Conservation (phyloP, 2,113 vertebrate species). For the Naja naja region DNA sequence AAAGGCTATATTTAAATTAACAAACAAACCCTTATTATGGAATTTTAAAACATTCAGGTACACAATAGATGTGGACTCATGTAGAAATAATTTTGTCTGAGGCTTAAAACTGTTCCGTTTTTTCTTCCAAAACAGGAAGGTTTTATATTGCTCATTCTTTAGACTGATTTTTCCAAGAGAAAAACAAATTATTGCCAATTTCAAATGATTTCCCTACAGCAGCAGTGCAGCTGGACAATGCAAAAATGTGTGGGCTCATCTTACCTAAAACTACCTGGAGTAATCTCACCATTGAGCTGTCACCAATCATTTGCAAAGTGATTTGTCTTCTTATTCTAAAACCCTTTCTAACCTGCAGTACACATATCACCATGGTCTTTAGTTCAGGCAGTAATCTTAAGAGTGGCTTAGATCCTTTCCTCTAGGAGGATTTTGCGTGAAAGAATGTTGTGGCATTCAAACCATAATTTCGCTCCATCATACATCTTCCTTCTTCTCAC, state of each 20-base stretch:
- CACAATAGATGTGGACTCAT: neutral
- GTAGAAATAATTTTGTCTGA: neutral
- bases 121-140: neutral
- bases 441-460: neutral
- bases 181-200: slow-evolving; percentile 7
- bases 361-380: slow-evolving; percentile 22
- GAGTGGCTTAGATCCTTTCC: neutral
- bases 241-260: slow-evolving; percentile 58
- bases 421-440: neutral
- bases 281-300: slow-evolving; percentile 62
- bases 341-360: slow-evolving; percentile 32
- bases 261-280: slow-evolving; percentile 71
- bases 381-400: slow-evolving; percentile 24
- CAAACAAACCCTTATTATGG: neutral
- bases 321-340: slow-evolving; percentile 38
- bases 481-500: too few species aligned
- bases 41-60: neutral
- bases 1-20: neutral
- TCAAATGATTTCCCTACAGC: slow-evolving; percentile 52
- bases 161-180: slow-evolving; percentile 26
- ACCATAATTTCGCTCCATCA: neutral
- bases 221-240: slow-evolving; percentile 51
- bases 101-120: neutral
- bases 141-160: slow-evolving; percentile 30
- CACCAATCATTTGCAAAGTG: slow-evolving; percentile 43